Base-by-base conservation (phyloP, 1,140 invertebrate genomes). In the Drosophila pseudoananassae region DNA sequence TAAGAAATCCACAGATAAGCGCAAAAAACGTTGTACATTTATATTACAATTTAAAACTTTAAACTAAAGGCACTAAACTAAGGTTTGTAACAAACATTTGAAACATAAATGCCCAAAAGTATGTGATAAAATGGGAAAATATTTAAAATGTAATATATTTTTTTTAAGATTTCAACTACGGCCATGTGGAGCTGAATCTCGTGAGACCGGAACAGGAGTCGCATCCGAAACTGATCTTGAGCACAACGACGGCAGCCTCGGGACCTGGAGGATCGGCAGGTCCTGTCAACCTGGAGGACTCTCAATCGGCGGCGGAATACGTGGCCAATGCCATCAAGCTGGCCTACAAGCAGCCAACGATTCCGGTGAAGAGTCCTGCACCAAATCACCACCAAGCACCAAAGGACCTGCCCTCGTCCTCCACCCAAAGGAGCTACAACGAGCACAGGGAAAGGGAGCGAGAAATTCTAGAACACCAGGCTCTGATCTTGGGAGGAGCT, bases 241-340 rank as follows among this genome's bases (percentile, higher is more conserved):
- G 78, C 50, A 78, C 79, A 38, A 85, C 65, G 9, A 70, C 65
- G 2, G 70, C 59, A 1, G 51, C 70, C 27, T 31, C 29, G 7
- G 15, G 15, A 20, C 9, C 31, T 10, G 58, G 58, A 54, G 25
- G 73, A 27, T 45, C 56, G 27, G 15, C 15, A 12, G 4, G 17
- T 12, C 14, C 33, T 45, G 23, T 66, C 27, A 25, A 51, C 9
- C 59, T 91, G n/a, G 90, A 91, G 47, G 90, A 91, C 14, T 78
- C 90, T 1, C 71, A 85, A 51, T 88, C 88, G 10, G 90, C 90
- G 4, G 90, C 83, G 4, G 90, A 91, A 50, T 91, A 91, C 46
- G 90, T 91, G 49, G 79, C 73, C 15, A 91, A 91, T 72, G 90
- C 90, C 47, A 87, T 91, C 61, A 79, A 91, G 43, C 31, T 90